Evolutionary conservation across 2,888 invertebrate genomes (phyloP).

Genomic region (Plebejus anna): DNA sequence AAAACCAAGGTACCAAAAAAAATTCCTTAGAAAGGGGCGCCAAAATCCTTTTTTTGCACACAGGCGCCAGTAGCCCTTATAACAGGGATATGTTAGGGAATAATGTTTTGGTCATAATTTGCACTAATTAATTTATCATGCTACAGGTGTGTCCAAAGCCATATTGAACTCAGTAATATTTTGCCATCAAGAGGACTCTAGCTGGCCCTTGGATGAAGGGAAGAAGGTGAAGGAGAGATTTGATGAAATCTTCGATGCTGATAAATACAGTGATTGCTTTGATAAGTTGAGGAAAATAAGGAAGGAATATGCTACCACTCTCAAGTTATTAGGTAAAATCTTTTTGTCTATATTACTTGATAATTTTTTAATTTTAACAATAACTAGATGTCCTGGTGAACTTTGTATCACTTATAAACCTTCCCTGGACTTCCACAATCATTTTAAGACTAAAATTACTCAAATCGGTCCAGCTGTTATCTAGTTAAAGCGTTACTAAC

Average conservation of each 20-base stretch:
- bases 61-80: too few species aligned
- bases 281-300: conserved; percentile 84
- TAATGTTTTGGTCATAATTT: too few species aligned
- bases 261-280: conserved; percentile 93
- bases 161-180: conserved; percentile 98
- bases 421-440: too few species aligned
- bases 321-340: conserved; percentile 75
- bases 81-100: too few species aligned
- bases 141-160: conserved; percentile 94
- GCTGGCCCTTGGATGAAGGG: conserved; percentile 97
- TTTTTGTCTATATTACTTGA: not conserved
- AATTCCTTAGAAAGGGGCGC: too few species aligned
- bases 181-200: conserved; percentile 99
- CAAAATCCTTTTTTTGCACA: too few species aligned
- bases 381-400: too few species aligned
- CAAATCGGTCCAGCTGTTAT: too few species aligned
- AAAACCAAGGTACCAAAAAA: too few species aligned
- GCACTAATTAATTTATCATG: conserved; percentile 40
- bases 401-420: too few species aligned
- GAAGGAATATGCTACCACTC: conserved; percentile 78
- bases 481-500: too few species aligned
- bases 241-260: conserved; percentile 98
- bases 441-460: too few species aligned
- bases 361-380: not conserved
- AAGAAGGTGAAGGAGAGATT: conserved; percentile 96